phyloP scores from a whole-genome alignment of 1,140 invertebrate genomes.

The Ceratina japonica region DNA sequence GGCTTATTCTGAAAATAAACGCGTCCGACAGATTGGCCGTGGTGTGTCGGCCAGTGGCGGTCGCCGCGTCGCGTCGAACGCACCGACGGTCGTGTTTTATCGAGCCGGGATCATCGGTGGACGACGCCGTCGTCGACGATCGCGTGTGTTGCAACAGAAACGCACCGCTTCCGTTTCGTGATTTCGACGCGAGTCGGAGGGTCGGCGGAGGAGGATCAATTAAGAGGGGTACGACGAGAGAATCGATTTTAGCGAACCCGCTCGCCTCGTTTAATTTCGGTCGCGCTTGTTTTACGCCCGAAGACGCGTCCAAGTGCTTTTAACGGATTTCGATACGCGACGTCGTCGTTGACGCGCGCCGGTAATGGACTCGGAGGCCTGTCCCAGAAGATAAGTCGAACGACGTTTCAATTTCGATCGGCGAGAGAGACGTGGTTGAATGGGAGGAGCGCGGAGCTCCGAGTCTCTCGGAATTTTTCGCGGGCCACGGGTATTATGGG shows the following conservation, averaged over 20 bases:
- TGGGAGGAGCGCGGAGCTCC: not conserved
- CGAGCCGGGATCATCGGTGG: not conserved
- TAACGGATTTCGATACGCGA: conserved; percentile 7
- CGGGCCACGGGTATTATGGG: not conserved
- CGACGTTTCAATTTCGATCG: conserved; percentile 33
- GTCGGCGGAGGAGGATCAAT: not conserved
- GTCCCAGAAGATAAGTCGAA: not conserved
- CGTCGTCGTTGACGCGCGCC: not conserved
- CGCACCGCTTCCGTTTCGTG: not conserved
- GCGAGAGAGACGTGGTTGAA: not conserved
- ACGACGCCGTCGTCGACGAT: not conserved
- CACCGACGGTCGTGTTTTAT: conserved; percentile 24
- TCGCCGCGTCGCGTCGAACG: conserved; percentile 24
- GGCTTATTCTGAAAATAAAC: conserved; percentile 61
- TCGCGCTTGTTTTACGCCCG: not conserved
- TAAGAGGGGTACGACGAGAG: too few species aligned
- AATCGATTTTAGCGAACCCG: not conserved
- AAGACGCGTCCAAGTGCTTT: conserved; percentile 5
- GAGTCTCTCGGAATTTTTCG: too few species aligned
- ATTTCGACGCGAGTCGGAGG: not conserved
- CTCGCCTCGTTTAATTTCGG: not conserved
- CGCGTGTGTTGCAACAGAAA: too few species aligned
- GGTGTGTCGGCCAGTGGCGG: conserved; percentile 52
- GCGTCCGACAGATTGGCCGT: conserved; percentile 43
- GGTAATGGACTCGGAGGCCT: conserved; percentile 9